Conservation (phyloP, 2,113 vertebrate genomes). For the Chascanopsetta lugubris region DNA sequence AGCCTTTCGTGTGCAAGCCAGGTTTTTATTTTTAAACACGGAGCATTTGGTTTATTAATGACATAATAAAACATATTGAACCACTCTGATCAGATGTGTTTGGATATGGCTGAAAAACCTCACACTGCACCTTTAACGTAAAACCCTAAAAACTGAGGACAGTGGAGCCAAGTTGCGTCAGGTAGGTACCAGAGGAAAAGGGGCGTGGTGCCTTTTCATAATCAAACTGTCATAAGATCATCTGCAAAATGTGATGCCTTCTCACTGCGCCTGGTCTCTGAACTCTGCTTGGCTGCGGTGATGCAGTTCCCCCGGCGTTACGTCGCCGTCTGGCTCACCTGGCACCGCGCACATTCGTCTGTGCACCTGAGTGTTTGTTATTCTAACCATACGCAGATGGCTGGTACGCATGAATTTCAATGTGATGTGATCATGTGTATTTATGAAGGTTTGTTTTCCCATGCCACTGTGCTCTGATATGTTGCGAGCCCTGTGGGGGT, state of each 20-base stretch:
- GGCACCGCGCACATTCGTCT: not conserved
- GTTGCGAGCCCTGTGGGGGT: conserved; percentile 27
- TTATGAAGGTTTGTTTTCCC: conserved; percentile 39
- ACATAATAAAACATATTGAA: too few relatives aligned
- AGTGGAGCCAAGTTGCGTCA: too few relatives aligned
- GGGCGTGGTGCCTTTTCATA: too few relatives aligned
- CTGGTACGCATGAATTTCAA: conserved; percentile 46
- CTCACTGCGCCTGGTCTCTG: not conserved
- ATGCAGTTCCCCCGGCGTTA: not conserved
- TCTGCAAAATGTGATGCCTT: not conserved
- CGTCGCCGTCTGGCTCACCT: not conserved
- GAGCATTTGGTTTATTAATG: too few relatives aligned
- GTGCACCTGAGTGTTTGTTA: conserved; percentile 24
- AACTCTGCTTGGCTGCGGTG: not conserved
- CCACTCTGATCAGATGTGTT: too few relatives aligned
- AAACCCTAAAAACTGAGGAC: too few relatives aligned
- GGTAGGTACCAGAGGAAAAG: too few relatives aligned
- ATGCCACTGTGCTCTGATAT: conserved; percentile 17
- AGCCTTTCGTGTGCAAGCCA: too few relatives aligned
- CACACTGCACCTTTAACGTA: too few relatives aligned
- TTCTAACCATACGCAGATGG: conserved; percentile 27
- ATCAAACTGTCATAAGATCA: not conserved
- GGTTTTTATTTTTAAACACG: too few relatives aligned
- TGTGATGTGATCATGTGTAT: conserved; percentile 48
- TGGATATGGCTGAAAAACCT: too few relatives aligned